Base-by-base conservation (phyloP, 92 coral and sea anemone genomes). In the Galaxea fascicularis region DNA sequence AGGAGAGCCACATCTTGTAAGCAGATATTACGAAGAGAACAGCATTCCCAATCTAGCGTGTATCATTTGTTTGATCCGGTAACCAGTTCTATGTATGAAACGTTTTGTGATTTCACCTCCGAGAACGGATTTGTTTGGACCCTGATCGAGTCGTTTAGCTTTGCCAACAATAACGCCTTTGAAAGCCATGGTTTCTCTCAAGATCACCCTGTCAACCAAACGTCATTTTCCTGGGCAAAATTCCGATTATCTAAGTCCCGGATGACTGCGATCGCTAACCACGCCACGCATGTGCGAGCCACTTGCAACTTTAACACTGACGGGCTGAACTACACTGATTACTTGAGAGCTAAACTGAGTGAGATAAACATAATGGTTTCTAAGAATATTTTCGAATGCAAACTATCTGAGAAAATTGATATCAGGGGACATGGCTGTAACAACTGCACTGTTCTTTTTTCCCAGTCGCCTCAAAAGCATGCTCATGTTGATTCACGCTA, bases 51-150 rank as follows among this genome's bases (percentile, higher is more conserved):
- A 4, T 30, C 75, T 25, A 83, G 87, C 0, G 60, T 60, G 10
- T 82, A 88, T 21, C 35, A 69, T 0, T 52, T 88, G 21, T 75
- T 67, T 56, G 47, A 71, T 27, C 44, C 82, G 16, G 22, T 56
- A 11, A 39, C 4, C 25, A 49, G n/a, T 9, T 71, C 20, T 15
- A 1, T 59, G 22, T 41, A 64, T 30, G 64, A 74, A 16, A 64
- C 22, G 14, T 82, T 71, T 65, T 88, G 91, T 54, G 91, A 82
- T 76, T 74, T 82, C 44, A 75, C 75, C 18, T 65, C 87, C 25
- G 87, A 88, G 25, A 56, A 78, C 7, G 83, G 79, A 24, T 81
- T 82, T 25, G 79, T 82, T 52, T 82, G 91, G 91, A 82, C 91
- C 27, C 70, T 88, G 45, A 16, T 88, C 20, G 91, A 88, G 67